Evolutionary conservation across 2,797 vertebrate genomes (phyloP).

Genomic region (Macropodus opercularis): DNA sequence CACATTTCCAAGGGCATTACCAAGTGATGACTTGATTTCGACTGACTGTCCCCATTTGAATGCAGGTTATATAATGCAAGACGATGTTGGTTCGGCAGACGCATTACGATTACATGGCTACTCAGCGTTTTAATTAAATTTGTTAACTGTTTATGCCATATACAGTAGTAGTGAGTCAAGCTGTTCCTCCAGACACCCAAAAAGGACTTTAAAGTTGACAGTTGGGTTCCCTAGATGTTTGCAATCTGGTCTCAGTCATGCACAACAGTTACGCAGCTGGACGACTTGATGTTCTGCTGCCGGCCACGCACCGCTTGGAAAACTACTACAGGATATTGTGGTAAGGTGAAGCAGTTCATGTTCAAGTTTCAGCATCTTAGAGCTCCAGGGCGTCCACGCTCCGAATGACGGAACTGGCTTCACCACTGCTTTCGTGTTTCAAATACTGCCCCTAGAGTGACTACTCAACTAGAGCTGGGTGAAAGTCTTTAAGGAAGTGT

Average conservation of each 20-base stretch:
- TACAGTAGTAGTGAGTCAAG: constrained; percentile 55
- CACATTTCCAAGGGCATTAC: constrained; percentile 52
- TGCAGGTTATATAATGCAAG: constrained; percentile 64
- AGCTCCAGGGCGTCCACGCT: constrained; percentile 46
- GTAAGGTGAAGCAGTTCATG: constrained; percentile 41
- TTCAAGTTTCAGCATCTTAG: constrained; percentile 46
- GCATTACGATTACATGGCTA: constrained; percentile 49
- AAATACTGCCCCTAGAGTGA: constrained; percentile 52
- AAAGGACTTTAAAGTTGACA: constrained; percentile 57
- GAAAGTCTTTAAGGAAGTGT: constrained; percentile 63
- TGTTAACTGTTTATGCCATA: constrained; percentile 67
- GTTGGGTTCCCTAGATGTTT: constrained; percentile 40
- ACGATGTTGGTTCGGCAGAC: constrained; percentile 31
- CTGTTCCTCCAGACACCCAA: constrained; percentile 48
- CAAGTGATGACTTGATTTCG: constrained; percentile 69
- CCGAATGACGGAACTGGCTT: constrained; percentile 57
- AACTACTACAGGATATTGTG: constrained; percentile 36
- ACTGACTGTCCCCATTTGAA: constrained; percentile 58
- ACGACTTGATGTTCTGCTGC: constrained; percentile 37
- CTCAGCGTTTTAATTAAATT: constrained; percentile 71
- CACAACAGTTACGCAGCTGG: constrained; percentile 35
- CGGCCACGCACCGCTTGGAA: constrained; percentile 17
- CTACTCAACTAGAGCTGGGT: constrained; percentile 50
- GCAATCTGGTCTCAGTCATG: constrained; percentile 35
- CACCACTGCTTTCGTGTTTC: constrained; percentile 43